Evolutionary conservation across 2,888 invertebrate species (phyloP).

Genomic region (Panzeria rudis): DNA sequence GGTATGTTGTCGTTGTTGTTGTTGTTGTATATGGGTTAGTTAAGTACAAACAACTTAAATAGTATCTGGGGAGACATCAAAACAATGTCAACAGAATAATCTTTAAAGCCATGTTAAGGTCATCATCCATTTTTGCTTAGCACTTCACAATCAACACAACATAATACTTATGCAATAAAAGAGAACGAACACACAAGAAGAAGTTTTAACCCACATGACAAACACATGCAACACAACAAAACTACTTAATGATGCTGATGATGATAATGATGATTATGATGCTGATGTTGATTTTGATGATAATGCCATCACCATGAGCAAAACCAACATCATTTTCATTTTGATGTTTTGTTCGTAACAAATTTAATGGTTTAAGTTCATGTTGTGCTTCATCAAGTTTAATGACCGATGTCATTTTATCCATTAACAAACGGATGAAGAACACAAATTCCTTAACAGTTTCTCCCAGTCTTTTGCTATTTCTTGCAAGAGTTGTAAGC

Average conservation of each 20-base stretch:
- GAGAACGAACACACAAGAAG: conserved; percentile 45
- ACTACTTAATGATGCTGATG: background rate
- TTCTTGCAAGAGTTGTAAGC: conserved; percentile 42
- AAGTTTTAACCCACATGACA: conserved; percentile 27
- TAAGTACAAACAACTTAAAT: conserved; percentile 67
- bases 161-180: conserved; percentile 23
- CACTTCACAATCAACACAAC: conserved; percentile 53
- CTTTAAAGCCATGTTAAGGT: conserved; percentile 65
- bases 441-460: conserved; percentile 50
- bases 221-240: background rate
- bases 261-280: background rate
- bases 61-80: conserved; percentile 69
- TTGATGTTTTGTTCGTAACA: conserved; percentile 21
- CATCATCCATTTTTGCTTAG: conserved; percentile 63
- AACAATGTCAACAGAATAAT: conserved; percentile 70
- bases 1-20: background rate
- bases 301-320: conserved; percentile 16
- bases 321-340: background rate
- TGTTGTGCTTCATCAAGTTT: conserved; percentile 68
- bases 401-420: conserved; percentile 69
- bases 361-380: conserved; percentile 66
- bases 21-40: conserved; percentile 23
- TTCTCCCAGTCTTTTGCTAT: background rate
- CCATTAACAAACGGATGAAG: conserved; percentile 69
- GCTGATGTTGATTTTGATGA: background rate